Evolutionary conservation across 2,797 vertebrate species (phyloP), one percentile per base, ranked within the genome.

Genomic region (Urocyon cinereoargenteus): DNA sequence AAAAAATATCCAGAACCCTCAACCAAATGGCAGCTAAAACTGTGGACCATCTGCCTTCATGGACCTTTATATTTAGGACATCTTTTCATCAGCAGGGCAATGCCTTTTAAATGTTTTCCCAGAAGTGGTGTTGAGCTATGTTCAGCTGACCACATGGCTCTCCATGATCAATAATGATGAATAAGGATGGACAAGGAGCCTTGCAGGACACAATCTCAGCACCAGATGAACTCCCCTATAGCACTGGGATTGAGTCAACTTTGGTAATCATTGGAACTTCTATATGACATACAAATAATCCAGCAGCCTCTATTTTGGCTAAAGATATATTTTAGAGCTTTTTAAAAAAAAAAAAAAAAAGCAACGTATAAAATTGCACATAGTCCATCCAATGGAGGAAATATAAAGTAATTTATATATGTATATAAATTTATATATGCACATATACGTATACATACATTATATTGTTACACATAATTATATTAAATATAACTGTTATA

Each of bases 41-140:
- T 36, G 24, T 49, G 36, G 73, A 36, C 49, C 36, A 53, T 53
- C 26, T 75, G 40, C 21, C 21, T 89, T 40, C n/a, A 53, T 61
- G 70, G 26, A 96, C 18, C 16, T 85, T 72, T 79, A 18, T 77
- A 55, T 40, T 89, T 93, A 16, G 28, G 45, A 55, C 55, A 31
- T 62, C 53, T 83, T 89, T 91, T 90, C 75, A 90, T 68, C 55
- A 61, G 15, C 45, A 91, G 72, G 70, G 59, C 31, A 6, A 18
- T 70, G 62, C 19, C 78, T 68, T 45, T 91, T 84, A 59, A 91
- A 75, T 93, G 31, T 93, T 93, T 97, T 84, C 87, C 66, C 28
- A 93, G 45, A 96, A 61, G 61, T 49, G 55, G 28, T 92, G 62
- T 75, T 72, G 55, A 66, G 55, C 31, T 31, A 16, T n/a, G 26